Percentiles rank a stretch among this genome's conserved stretches.
Conservation (phyloP, 2,888 invertebrate genomes). For the Tupiocoris notatus region DNA sequence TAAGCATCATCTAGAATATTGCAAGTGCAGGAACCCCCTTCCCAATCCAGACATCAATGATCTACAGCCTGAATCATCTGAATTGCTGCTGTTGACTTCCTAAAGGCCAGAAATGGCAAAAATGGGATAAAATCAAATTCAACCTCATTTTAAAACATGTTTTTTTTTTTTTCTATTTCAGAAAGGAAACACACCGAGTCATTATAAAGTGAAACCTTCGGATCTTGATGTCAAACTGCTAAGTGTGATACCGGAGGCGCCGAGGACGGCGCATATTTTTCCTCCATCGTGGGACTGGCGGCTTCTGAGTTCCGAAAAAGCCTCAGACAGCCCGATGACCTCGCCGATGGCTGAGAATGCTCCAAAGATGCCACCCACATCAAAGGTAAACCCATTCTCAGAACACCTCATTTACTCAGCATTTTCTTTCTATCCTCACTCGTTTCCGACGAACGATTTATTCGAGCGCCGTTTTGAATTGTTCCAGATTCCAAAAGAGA, state of each 20-base stretch:
- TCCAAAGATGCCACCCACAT: neutral
- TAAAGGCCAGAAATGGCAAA: too few relatives aligned
- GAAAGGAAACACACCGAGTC: slow-evolving; percentile 79
- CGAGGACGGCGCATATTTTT: slow-evolving; percentile 70
- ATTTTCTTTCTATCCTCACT: too few relatives aligned
- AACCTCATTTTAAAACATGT: too few relatives aligned
- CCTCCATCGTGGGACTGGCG: slow-evolving; percentile 72
- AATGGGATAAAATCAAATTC: too few relatives aligned
- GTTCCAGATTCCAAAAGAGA: slow-evolving; percentile 1
- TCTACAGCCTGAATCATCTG: too few relatives aligned
- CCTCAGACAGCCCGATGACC: neutral
- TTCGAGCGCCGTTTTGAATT: neutral
- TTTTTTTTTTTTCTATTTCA: too few relatives aligned
- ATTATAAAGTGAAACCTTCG: slow-evolving; percentile 71
- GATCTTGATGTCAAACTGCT: slow-evolving; percentile 72
- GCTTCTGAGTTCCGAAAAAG: slow-evolving; percentile 25
- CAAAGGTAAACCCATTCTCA: neutral
- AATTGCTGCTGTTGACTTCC: too few relatives aligned
- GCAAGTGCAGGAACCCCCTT: too few relatives aligned
- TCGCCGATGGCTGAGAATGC: slow-evolving; percentile 19
- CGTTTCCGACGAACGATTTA: too few relatives aligned
- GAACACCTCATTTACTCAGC: too few relatives aligned
- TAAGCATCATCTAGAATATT: too few relatives aligned
- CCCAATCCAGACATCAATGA: too few relatives aligned
- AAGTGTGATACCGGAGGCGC: slow-evolving; percentile 74